Evolutionary conservation across 2,113 vertebrate genomes (phyloP), one percentile per base, ranked within the genome.

Genomic region (Eudyptes chrysolophus): DNA sequence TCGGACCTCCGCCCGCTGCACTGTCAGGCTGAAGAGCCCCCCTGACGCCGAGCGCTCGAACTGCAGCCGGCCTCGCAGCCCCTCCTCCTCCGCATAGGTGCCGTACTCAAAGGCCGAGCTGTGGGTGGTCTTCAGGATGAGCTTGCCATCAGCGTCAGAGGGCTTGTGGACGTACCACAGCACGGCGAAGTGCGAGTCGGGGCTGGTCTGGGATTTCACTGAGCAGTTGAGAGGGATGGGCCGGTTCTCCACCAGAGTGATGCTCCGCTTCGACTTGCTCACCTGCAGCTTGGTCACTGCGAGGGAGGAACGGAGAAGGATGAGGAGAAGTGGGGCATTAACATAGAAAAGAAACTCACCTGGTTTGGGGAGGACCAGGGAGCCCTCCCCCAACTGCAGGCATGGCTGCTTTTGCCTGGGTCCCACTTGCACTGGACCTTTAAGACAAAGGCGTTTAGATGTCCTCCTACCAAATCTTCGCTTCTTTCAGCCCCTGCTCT

Each of bases 71-170:
- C 99, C 98, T 8, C 99, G 96, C 75, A 99, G 98, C 27, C 99
- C 97, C 83, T 99, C 99, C 96, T 99, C 99, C 70, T 99, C 99
- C 0, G 99, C 99, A 0, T 99, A 99, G 51, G 99, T 99, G 51
- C 99, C 99, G 0, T 99, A 99, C 96, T 99, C 99, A 0, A 99
- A 99, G 40, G 99, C 98, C 0, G 99, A 99, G 29, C 97, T 98
- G 92, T 99, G 99, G 0, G 99, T 99, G n/a, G 99, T 99, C 65
- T 99, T 99, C 93, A 99, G 98, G 90, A 99, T 99, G 84, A 99
- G 99, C 97, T 99, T 99, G 21, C 99, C 99, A 0, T 99, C 99
- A 0, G 99, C 98, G 0, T 98, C 98, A 0, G 98, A 98, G 20
- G 98, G 98, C 77, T 98, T 98, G 93, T 99, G 99, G 38, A 99